Evolutionary conservation across 2,113 vertebrate genomes (phyloP).

Genomic region (Syrmaticus mikado): DNA sequence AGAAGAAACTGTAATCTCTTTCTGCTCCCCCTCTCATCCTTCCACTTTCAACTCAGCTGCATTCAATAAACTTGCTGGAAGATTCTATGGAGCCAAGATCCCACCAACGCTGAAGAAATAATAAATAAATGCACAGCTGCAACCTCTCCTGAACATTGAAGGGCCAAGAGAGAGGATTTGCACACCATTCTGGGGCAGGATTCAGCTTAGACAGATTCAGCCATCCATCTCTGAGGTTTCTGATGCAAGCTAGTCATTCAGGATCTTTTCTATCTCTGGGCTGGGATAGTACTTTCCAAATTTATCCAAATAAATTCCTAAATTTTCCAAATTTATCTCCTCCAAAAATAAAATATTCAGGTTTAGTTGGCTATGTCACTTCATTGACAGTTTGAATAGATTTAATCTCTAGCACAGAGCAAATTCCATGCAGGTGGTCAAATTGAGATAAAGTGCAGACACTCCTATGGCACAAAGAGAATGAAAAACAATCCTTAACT

Average conservation of each 20-base stretch:
- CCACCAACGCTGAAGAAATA: not conserved
- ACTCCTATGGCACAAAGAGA: not conserved
- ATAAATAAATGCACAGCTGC: not conserved
- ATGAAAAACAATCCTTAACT: not conserved
- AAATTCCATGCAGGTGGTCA: not conserved
- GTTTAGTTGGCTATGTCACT: not conserved
- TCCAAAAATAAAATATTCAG: not conserved
- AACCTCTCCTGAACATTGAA: not conserved
- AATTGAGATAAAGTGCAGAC: not conserved
- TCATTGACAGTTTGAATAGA: not conserved
- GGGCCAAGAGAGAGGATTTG: not conserved
- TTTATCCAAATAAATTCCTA: too few species aligned
- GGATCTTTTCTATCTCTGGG: not conserved
- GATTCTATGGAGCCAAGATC: not conserved
- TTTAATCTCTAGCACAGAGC: not conserved
- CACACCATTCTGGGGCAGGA: not conserved
- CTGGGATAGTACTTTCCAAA: not conserved
- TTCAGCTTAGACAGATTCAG: not conserved
- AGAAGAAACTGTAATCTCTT: not conserved
- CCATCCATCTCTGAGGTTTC: not conserved
- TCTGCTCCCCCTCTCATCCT: fast-evolving
- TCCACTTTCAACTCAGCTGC: not conserved
- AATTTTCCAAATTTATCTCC: not conserved
- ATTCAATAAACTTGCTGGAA: not conserved
- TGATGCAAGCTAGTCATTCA: not conserved